Evolutionary conservation across 1,140 invertebrate species (phyloP).

Genomic region (Scaptomyza hsui): DNA sequence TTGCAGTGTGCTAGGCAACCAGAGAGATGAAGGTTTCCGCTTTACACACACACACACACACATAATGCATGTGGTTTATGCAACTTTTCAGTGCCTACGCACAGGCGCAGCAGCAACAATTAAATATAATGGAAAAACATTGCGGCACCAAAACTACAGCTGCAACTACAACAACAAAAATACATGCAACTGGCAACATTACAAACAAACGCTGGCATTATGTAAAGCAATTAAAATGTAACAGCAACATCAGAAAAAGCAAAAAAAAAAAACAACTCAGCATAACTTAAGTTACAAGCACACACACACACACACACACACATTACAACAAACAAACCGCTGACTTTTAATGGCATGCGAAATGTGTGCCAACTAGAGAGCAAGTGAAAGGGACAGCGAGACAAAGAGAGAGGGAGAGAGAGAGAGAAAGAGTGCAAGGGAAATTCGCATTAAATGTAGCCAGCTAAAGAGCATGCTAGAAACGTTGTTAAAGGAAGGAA

Average conservation of each 20-base stretch:
- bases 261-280: slow-evolving; percentile 42
- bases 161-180: slow-evolving; percentile 13
- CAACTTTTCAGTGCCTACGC: slow-evolving; percentile 33
- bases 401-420: neutral
- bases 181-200: slow-evolving; percentile 28
- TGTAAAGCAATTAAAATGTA: slow-evolving; percentile 80
- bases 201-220: slow-evolving; percentile 58
- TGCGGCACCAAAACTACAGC: slow-evolving; percentile 27
- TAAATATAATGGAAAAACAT: slow-evolving; percentile 75
- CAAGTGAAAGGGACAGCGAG: neutral
- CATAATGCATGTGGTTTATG: neutral
- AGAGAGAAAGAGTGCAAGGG: neutral
- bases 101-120: slow-evolving; percentile 59
- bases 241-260: slow-evolving; percentile 39
- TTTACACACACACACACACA: slow-evolving; percentile 2
- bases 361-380: slow-evolving; percentile 43
- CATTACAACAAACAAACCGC: slow-evolving; percentile 55
- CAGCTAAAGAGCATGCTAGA: slow-evolving; percentile 39
- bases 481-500: slow-evolving; percentile 6
- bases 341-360: slow-evolving; percentile 74
- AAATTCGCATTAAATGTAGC: slow-evolving; percentile 28
- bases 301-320: slow-evolving; percentile 29
- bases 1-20: slow-evolving; percentile 37
- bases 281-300: slow-evolving; percentile 57
- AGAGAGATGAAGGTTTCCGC: slow-evolving; percentile 6